Percentiles rank a stretch among this genome's conserved stretches.
phyloP scores from a whole-genome alignment of 2,113 vertebrate genomes.

The Anhinga anhinga region DNA sequence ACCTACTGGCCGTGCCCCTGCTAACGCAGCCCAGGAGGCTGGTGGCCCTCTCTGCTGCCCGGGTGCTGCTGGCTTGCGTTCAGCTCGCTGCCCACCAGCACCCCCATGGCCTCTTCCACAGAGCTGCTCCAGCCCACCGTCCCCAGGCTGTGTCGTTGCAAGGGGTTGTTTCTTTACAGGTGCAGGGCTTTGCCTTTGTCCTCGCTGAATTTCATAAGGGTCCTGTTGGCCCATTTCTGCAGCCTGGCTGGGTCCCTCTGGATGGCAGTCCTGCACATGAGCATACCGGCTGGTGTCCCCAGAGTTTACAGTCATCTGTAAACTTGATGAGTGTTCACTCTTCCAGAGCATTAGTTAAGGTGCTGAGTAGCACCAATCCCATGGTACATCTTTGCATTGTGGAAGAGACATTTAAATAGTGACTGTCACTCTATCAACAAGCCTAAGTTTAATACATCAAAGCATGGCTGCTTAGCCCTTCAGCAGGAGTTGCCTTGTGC shows the following conservation, averaged over 20 bases:
- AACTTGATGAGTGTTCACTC: background rate
- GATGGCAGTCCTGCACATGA: too few species aligned
- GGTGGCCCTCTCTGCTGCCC: background rate
- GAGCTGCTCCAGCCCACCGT: background rate
- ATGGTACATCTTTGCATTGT: background rate
- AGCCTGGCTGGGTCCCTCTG: background rate
- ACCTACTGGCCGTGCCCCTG: fast-evolving
- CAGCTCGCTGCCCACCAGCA: background rate
- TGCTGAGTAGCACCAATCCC: background rate
- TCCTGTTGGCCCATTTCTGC: background rate
- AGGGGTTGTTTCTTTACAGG: background rate
- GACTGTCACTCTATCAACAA: background rate
- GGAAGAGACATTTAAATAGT: background rate
- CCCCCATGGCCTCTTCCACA: background rate
- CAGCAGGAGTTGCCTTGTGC: background rate
- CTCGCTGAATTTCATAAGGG: fast-evolving
- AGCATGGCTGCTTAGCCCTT: background rate
- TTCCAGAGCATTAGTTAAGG: background rate
- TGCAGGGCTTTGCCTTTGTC: background rate
- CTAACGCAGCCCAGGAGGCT: background rate
- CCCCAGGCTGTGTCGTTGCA: fast-evolving
- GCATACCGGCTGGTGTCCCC: background rate
- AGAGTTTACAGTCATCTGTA: background rate
- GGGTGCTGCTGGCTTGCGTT: background rate
- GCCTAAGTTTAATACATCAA: background rate